These are phyloP conservation scores for Heliconius hewitsoni DNA, from an alignment of 1,140 invertebrate genomes.

Conservation along the genomic window DNA sequence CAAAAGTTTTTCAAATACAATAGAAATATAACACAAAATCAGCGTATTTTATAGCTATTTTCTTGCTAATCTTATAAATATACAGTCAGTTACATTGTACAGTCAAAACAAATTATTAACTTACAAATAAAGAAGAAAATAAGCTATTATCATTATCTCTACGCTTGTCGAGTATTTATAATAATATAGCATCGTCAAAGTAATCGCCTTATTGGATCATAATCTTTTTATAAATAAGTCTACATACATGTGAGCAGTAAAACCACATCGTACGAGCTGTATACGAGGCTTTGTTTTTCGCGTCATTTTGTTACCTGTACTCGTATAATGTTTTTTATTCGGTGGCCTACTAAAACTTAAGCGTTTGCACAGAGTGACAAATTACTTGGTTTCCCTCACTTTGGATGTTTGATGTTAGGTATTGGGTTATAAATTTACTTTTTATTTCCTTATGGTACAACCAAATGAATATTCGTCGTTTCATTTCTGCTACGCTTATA, in stretches of 20 bases:
- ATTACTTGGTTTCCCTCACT: neutral
- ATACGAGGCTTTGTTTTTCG: neutral
- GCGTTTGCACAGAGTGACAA: neutral
- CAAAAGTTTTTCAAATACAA: no score
- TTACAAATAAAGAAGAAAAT: neutral
- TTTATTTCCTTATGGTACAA: neutral
- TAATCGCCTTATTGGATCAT: constrained; percentile 22
- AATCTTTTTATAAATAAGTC: constrained; percentile 16
- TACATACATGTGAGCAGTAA: neutral
- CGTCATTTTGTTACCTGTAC: neutral
- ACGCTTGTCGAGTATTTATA: constrained; percentile 8
- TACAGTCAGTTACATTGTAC: neutral
- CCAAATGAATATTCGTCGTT: no score
- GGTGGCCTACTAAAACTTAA: neutral
- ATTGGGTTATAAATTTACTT: neutral
- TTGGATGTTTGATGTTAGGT: neutral
- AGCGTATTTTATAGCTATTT: neutral
- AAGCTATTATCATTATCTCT: constrained; percentile 4
- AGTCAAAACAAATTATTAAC: neutral
- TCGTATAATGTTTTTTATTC: neutral
- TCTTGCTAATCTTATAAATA: neutral
- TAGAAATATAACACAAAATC: no score
- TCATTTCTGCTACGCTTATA: no score
- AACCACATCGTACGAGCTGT: neutral
- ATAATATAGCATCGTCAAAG: constrained; percentile 9